Percentiles rank a stretch among this genome's conserved stretches.
phyloP scores from a whole-genome alignment of 1,140 invertebrate genomes.

The Meloidogyne floridensis region DNA sequence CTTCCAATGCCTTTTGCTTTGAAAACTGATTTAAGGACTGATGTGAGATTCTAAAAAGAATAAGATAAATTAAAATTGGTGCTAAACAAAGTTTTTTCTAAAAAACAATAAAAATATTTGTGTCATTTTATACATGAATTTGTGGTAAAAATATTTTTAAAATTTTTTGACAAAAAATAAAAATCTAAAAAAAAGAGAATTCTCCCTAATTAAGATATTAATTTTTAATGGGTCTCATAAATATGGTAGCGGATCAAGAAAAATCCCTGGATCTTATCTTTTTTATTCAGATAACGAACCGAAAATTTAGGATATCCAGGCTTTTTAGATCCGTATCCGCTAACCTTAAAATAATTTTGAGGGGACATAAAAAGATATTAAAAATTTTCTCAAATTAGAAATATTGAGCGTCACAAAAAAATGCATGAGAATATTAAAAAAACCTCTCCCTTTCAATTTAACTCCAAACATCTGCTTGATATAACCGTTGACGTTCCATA shows the following conservation, averaged over 20 bases:
- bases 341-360: too few species aligned
- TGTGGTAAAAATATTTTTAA: constrained; percentile 30
- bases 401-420: too few species aligned
- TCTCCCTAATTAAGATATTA: too few species aligned
- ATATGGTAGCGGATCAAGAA: too few species aligned
- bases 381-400: too few species aligned
- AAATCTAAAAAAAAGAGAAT: neutral
- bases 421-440: too few species aligned
- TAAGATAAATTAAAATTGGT: neutral
- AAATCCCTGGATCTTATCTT: too few species aligned
- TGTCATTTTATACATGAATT: constrained; percentile 69
- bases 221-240: too few species aligned
- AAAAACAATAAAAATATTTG: constrained; percentile 54
- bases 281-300: too few species aligned
- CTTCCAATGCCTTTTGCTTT: constrained; percentile 56
- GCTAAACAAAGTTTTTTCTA: neutral
- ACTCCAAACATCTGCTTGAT: constrained; percentile 94
- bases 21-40: constrained; percentile 4
- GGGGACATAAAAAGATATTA: too few species aligned
- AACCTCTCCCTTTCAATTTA: neutral
- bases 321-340: too few species aligned
- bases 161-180: neutral
- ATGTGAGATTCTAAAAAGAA: neutral
- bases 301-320: too few species aligned
- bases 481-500: constrained; percentile 94